Base-by-base conservation (phyloP, 2,797 vertebrate species). In the Siniperca obscura region DNA sequence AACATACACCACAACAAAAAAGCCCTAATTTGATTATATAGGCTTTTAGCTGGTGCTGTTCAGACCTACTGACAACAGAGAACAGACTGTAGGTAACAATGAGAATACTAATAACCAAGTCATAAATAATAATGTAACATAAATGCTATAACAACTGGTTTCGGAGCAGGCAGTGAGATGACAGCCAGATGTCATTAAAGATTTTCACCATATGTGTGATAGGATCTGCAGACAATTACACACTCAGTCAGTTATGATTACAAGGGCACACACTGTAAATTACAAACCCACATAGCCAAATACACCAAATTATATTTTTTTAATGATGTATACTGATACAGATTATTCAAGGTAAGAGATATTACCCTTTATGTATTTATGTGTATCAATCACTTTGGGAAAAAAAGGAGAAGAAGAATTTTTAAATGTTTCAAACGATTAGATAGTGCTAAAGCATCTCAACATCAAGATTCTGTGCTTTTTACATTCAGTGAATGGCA, bases 181-280 rank as follows among this genome's bases (percentile, higher is more conserved):
- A 62, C n/a, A 10, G 64, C 22, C 38, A 83, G 55, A 78, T 78
- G 83, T 40, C 42, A 62, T 50, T 21, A 74, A 57, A 65, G 13
- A 55, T 36, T 71, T 74, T 50, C 17, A 40, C 66, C 78, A 75
- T 78, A 62, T 71, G 60, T 65, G 52, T 1, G 1, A 70, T 27
- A 19, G 7, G 42, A 52, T 70, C 61, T 38, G 71, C 70, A 53
- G 36, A 71, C 21, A 48, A 44, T 68, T 67, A 59, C 34, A 48
- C 40, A 69, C 42, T 74, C 42, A 78, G 50, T 61, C 38, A 57
- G n/a, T 34, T 36, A 40, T 36, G 10, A 60, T 74, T 55, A 34
- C 12, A 46, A n/a, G 44, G n/a, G 17, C 38, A 40, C 30, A 50
- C 25, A 48, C n/a, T 16, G 40, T 46, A 27, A 59, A 74, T 77